These are phyloP conservation scores for Hoplostethus mediterraneus DNA, from an alignment of 2,797 vertebrate species.

Conservation along the genomic window DNA sequence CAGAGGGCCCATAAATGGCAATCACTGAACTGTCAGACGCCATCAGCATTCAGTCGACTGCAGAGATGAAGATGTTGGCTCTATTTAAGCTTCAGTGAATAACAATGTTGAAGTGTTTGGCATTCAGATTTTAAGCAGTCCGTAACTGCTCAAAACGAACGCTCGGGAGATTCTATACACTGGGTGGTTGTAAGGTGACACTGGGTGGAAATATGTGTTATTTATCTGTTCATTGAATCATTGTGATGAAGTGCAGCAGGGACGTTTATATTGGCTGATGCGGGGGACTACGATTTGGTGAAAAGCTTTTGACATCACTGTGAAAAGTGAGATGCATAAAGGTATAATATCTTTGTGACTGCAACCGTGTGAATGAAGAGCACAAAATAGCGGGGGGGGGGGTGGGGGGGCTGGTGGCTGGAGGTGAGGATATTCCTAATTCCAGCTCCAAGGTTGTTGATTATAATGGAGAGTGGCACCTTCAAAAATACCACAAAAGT, in stretches of 20 bases:
- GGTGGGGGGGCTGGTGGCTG: not conserved
- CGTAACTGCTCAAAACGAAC: slow-evolving; percentile 44
- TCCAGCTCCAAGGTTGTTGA: slow-evolving; percentile 22
- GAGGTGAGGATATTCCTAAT: not conserved
- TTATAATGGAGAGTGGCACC: slow-evolving; percentile 44
- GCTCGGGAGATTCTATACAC: slow-evolving; percentile 32
- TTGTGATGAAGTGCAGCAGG: slow-evolving; percentile 14
- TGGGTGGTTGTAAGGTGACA: not conserved
- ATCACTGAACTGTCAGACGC: slow-evolving; percentile 42
- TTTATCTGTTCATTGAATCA: slow-evolving; percentile 31
- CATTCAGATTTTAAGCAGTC: slow-evolving; percentile 35
- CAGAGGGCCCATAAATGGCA: slow-evolving; percentile 26
- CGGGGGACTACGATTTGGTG: not conserved
- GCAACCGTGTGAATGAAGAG: not conserved
- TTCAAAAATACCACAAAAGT: slow-evolving; percentile 44
- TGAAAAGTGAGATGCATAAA: slow-evolving; percentile 12
- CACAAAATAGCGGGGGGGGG: not conserved
- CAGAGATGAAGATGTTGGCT: slow-evolving; percentile 42
- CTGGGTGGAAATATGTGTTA: slow-evolving; percentile 17
- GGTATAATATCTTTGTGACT: not conserved
- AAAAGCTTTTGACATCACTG: slow-evolving; percentile 31
- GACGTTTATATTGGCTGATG: slow-evolving; percentile 1
- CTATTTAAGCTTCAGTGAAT: slow-evolving; percentile 30
- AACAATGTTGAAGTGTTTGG: slow-evolving; percentile 12
- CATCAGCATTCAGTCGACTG: slow-evolving; percentile 40